These are phyloP conservation scores for Chaetogeoica ovagalla DNA, from an alignment of 2,888 invertebrate species.

Conservation along the genomic window DNA sequence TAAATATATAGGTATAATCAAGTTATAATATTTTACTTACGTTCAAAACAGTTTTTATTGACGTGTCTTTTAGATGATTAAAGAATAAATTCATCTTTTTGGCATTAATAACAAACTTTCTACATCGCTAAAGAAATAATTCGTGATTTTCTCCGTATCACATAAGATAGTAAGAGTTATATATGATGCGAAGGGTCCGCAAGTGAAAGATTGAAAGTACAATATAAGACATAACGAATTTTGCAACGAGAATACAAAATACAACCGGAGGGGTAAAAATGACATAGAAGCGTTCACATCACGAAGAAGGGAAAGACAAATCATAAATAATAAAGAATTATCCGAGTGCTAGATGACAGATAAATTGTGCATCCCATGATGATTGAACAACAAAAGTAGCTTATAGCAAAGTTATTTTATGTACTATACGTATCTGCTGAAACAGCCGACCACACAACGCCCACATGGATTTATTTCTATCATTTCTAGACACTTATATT, in stretches of 20 bases:
- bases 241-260: conserved; percentile 31
- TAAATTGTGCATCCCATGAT: conserved; percentile 26
- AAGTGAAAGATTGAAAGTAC: conserved; percentile 19
- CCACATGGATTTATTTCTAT: conserved; percentile 27
- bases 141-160: neutral
- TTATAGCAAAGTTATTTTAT: conserved; percentile 39
- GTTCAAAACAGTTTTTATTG: too few species aligned
- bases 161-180: neutral
- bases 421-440: conserved; percentile 11
- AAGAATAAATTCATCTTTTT: too few species aligned
- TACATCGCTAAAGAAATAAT: neutral
- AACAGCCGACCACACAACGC: neutral
- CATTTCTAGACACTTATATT: conserved; percentile 6
- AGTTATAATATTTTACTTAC: too few species aligned
- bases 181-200: neutral
- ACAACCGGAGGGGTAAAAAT: conserved; percentile 11
- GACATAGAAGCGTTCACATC: conserved; percentile 17
- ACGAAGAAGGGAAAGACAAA: conserved; percentile 37
- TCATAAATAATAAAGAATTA: conserved; percentile 53
- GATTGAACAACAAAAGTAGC: conserved; percentile 51
- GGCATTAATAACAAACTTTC: too few species aligned
- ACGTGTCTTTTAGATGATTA: too few species aligned
- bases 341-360: conserved; percentile 45
- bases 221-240: conserved; percentile 33
- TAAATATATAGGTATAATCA: too few species aligned